A percentile compares a stretch with the other conserved stretches of the same genome.
Conservation (phyloP, 2,888 invertebrate species). For the Anthrax anthrax region DNA sequence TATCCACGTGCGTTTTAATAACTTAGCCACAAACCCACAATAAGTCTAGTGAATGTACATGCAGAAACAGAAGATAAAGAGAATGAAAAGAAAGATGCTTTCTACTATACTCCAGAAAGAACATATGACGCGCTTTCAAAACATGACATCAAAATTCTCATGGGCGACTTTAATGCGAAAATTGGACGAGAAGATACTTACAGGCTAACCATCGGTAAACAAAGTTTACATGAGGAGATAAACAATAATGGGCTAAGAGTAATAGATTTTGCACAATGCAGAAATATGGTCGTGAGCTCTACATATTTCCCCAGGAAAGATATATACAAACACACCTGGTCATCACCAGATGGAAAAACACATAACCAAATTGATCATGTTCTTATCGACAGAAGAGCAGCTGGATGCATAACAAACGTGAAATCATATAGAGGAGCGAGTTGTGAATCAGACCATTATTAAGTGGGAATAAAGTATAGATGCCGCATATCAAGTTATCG, state of each 20-base stretch:
- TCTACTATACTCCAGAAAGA: slow-evolving; percentile 5
- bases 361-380: neutral
- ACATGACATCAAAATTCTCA: no score
- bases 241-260: neutral
- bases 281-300: neutral
- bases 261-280: neutral
- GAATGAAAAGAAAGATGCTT: neutral
- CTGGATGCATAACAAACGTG: neutral
- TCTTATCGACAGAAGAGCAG: neutral
- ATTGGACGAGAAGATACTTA: no score
- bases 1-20: no score
- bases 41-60: no score
- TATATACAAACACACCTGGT: neutral
- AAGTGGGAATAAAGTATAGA: no score
- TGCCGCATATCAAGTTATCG: no score
- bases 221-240: neutral
- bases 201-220: no score
- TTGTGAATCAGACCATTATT: neutral
- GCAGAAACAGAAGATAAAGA: neutral
- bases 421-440: neutral
- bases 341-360: neutral
- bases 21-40: no score
- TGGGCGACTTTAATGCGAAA: no score
- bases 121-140: no score
- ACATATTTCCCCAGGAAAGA: neutral